phyloP scores from a whole-genome alignment of 2,888 invertebrate species.

The Chloroclysta siterata region DNA sequence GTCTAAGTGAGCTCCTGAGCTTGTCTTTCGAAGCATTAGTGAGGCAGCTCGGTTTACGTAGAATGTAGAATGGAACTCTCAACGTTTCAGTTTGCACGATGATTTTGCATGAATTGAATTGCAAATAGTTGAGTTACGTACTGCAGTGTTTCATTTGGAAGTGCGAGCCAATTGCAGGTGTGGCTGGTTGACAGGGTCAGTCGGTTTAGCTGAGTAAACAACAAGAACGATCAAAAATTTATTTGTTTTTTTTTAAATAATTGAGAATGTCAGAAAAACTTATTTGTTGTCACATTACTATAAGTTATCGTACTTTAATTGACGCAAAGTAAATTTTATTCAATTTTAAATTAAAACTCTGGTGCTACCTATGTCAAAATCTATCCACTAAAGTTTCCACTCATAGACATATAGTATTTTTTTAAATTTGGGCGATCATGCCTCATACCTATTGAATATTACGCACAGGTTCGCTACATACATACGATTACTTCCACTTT shows the following conservation, averaged over 20 bases:
- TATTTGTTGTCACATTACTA: too few species aligned
- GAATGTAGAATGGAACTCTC: slow-evolving; percentile 40
- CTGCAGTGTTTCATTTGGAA: slow-evolving; percentile 53
- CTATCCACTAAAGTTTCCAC: too few species aligned
- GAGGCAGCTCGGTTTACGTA: slow-evolving; percentile 51
- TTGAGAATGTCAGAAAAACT: too few species aligned
- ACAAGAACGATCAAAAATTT: neutral
- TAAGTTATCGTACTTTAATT: too few species aligned
- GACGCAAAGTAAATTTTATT: too few species aligned
- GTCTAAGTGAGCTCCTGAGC: slow-evolving; percentile 71
- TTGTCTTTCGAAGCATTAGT: slow-evolving; percentile 65
- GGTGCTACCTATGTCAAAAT: too few species aligned
- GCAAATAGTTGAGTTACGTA: slow-evolving; percentile 61
- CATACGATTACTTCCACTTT: too few species aligned
- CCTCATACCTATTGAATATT: too few species aligned
- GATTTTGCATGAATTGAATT: slow-evolving; percentile 69
- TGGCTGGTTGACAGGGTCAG: slow-evolving; percentile 32
- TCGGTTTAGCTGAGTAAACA: slow-evolving; percentile 13
- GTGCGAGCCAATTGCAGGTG: slow-evolving; percentile 46
- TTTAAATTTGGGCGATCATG: too few species aligned
- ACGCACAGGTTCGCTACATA: too few species aligned
- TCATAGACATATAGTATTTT: too few species aligned
- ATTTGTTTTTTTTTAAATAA: neutral
- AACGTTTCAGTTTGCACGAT: slow-evolving; percentile 52
- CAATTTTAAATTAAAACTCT: too few species aligned